Evolutionary conservation across 2,113 vertebrate genomes (phyloP), one percentile per base, ranked within the genome.

Genomic region (Puffinus mauretanicus): DNA sequence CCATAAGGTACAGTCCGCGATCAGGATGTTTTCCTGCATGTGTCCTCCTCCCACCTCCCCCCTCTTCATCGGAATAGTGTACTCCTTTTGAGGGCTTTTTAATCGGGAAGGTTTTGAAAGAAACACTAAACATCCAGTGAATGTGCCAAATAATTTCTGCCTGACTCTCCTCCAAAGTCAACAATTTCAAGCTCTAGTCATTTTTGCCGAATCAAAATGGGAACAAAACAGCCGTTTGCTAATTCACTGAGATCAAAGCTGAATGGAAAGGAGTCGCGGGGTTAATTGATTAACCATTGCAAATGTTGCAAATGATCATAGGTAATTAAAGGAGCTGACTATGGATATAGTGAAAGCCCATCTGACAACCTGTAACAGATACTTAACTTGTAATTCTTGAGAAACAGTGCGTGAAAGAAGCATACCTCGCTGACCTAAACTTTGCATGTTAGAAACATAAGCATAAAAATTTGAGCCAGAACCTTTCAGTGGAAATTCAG

Each of bases 1-100:
- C 46, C 25, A 9, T 60, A 78, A 87, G 0, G 3, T 79, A 67
- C 27, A 65, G 62, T 29, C 47, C 57, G 61, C 0, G 0, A 65
- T 24, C 47, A 85, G 47, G 61, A 62, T 0, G 1, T 57, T 89
- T 93, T 77, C 19, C 38, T 82, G 51, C 16, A 10, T 47, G 27
- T 91, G n/a, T 40, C 13, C 52, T 82, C 49, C 29, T 91, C 29
- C 36, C 19, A 27, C 8, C 15, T 87, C 8, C 36, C 30, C 24
- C 6, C 9, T 69, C 25, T 82, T 85, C 34, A 73, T 40, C 3
- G 13, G 60, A 86, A 51, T 9, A 80, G 24, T 54, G 6, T 11
- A 21, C 19, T 85, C 25, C 12, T 82, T 93, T 54, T 38, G 32
- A 82, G 16, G 21, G 12, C 14, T 66, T 90, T 86, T 34, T 73